Evolutionary conservation across 2,888 invertebrate genomes (phyloP).

Genomic region (Oscheius onirici): DNA sequence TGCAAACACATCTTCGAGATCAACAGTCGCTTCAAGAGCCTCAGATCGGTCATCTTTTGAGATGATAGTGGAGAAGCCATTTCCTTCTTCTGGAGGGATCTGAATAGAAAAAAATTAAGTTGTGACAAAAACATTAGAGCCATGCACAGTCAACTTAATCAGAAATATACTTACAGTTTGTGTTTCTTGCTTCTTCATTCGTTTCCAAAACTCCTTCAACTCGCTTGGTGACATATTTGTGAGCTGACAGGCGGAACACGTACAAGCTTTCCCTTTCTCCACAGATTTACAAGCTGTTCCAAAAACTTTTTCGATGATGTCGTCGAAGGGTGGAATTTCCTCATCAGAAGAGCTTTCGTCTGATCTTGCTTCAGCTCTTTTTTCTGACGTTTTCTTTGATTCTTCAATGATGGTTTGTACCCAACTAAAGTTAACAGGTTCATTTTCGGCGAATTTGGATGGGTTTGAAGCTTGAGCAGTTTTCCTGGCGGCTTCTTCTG

Average conservation of each 20-base stretch:
- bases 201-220: not conserved
- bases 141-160: not conserved
- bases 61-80: not conserved
- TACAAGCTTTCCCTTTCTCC: not conserved
- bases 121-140: not conserved
- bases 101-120: not conserved
- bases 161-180: not conserved
- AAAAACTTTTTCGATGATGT: conserved; percentile 9
- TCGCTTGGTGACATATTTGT: conserved; percentile 16
- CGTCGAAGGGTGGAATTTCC: not conserved
- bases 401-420: conserved; percentile 2
- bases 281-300: not conserved
- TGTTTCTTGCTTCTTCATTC: not conserved
- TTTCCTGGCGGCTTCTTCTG: not conserved
- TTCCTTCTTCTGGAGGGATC: conserved; percentile 2
- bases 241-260: conserved; percentile 18
- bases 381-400: not conserved
- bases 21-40: not conserved
- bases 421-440: not conserved
- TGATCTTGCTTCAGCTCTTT: not conserved
- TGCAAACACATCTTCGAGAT: conserved; percentile 2
- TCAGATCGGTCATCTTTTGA: not conserved
- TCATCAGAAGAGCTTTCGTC: not conserved
- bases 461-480: not conserved
- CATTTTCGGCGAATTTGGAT: not conserved